Evolutionary conservation across 1,140 invertebrate genomes (phyloP), one percentile per base, ranked within the genome.

Genomic region (Heliconius eleuchia): DNA sequence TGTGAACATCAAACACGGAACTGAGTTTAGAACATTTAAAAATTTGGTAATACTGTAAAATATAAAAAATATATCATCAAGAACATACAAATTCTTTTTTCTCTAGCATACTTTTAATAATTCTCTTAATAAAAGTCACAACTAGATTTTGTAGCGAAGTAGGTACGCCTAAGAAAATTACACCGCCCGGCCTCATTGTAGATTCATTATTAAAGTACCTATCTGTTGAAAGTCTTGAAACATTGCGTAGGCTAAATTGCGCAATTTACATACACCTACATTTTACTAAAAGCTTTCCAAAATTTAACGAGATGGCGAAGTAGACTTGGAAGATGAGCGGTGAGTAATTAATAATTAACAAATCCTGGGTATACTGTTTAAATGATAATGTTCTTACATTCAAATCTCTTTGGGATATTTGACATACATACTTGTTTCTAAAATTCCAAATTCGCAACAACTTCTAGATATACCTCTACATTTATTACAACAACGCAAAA

Each of bases 271-370:
- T 76, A 80, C 55, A 70, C 57, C 74, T 70, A 80, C 74, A 73
- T 77, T 80, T 77, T 73, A 55, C 70, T 77, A 76, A 77, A 80
- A 77, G 71, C 74, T 77, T 80, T 77, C 6, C 39, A 60, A 77
- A 77, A 74, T 80, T 80, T 70, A 77, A 71, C 75, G 39, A 42
- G 27, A 71, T 52, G 39, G 60, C 55, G 57, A 73, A 50, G 76
- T 27, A 73, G 46, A 73, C 52, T 78, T 39, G 27, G 34, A 76
- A 80, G 74, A 80, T 76, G 71, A 80, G 42, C 18, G 55, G 66
- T 50, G 50, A 71, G 74, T 79, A 76, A 79, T 79, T 79, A 72
- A 76, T 79, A 79, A 27, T 75, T 79, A 76, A 79, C 52, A 79
- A 55, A 75, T 79, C 60, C 57, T 39, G 73, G 57, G 37, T 46